phyloP scores from a whole-genome alignment of 2,113 vertebrate species.

The Ranitomeya variabilis region DNA sequence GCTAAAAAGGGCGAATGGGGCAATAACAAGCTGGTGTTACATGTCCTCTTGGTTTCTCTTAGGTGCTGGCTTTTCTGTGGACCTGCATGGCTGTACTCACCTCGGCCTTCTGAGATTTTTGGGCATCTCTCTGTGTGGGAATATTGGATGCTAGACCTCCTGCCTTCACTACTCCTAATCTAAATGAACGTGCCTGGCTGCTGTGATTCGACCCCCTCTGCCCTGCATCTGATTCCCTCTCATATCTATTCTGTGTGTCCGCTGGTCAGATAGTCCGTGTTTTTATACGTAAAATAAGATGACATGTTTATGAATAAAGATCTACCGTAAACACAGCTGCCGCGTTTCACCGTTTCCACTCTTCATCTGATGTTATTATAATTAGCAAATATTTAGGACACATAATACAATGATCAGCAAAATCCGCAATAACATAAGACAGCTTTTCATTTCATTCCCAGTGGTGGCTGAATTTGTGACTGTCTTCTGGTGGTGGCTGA shows the following conservation, averaged over 20 bases:
- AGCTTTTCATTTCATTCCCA: no score
- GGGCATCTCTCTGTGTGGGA: slow-evolving; percentile 55
- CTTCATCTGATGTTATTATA: background rate
- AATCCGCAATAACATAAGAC: background rate
- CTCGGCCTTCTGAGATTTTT: slow-evolving; percentile 43
- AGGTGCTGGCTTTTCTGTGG: slow-evolving; percentile 43
- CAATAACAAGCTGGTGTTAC: slow-evolving; percentile 3
- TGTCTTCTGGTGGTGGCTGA: background rate
- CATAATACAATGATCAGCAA: background rate
- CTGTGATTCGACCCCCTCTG: slow-evolving; percentile 21
- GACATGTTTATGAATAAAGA: slow-evolving; percentile 41
- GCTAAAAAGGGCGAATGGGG: background rate
- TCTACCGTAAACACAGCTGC: slow-evolving; percentile 34
- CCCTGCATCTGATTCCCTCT: slow-evolving; percentile 22
- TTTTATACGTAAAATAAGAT: slow-evolving; percentile 15
- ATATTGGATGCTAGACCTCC: slow-evolving; percentile 46
- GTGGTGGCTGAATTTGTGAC: background rate
- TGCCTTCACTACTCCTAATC: background rate
- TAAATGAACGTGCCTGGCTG: slow-evolving; percentile 51
- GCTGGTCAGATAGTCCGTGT: slow-evolving; percentile 40
- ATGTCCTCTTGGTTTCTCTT: slow-evolving; percentile 51
- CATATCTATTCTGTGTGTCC: slow-evolving; percentile 25
- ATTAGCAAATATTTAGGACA: background rate
- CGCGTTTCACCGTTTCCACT: background rate
- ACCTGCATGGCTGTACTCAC: slow-evolving; percentile 39